Conservation (phyloP, 1,140 invertebrate species). For the Zaprionus vittiger region DNA sequence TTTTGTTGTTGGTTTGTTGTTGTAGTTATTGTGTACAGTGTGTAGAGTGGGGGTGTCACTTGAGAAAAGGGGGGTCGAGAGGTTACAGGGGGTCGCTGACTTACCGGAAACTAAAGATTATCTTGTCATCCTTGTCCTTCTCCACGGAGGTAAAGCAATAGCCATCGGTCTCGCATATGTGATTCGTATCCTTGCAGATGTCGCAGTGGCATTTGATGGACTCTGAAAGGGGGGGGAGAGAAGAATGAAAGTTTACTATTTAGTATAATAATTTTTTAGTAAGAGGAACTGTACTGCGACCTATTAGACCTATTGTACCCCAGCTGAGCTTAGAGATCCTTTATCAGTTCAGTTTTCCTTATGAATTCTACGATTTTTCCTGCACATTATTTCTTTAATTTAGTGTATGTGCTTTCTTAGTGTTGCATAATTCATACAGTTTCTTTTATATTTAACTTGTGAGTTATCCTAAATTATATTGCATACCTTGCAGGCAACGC, state of each 20-base stretch:
- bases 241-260: neutral
- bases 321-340: too few species aligned
- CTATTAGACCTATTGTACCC: too few species aligned
- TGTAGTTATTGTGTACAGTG: constrained; percentile 2
- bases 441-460: too few species aligned
- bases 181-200: constrained; percentile 90
- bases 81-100: constrained; percentile 7
- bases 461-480: too few species aligned
- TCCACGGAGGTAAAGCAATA: constrained; percentile 93
- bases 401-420: too few species aligned
- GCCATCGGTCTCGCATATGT: constrained; percentile 94
- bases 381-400: too few species aligned
- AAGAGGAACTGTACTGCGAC: neutral
- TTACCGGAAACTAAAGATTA: constrained; percentile 91
- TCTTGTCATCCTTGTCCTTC: constrained; percentile 86
- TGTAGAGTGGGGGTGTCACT: neutral
- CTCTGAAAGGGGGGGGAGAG: constrained; percentile 82
- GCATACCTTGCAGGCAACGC: too few species aligned
- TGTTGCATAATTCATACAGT: too few species aligned
- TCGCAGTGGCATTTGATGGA: constrained; percentile 90
- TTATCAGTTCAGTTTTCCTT: too few species aligned
- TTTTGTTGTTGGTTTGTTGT: constrained; percentile 9
- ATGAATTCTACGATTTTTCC: too few species aligned
- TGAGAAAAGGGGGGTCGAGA: neutral
- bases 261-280: too few species aligned